A percentile compares a stretch with the other conserved stretches of the same genome.
Evolutionary conservation across 2,888 invertebrate species (phyloP).

Genomic region (Tortrix viridana): DNA sequence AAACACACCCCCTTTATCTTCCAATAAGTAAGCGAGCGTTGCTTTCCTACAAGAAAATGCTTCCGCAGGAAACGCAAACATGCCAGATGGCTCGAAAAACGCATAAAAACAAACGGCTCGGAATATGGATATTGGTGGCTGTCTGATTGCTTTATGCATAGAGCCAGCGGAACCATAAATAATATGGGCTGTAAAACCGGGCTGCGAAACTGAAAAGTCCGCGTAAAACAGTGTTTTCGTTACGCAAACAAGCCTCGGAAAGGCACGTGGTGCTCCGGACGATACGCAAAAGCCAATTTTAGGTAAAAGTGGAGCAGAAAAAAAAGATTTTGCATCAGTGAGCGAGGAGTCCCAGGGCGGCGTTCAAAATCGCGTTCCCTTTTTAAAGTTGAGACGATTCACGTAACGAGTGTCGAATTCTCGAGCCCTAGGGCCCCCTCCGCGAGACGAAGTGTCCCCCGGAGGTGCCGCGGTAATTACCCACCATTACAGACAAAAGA

Average conservation of each 20-base stretch:
- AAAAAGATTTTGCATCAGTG: conserved; percentile 62
- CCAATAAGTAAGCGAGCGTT: conserved; percentile 75
- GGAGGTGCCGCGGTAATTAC: conserved; percentile 81
- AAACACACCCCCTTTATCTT: conserved; percentile 79
- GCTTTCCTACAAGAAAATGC: conserved; percentile 63
- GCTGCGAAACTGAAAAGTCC: conserved; percentile 53
- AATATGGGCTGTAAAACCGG: conserved; percentile 58
- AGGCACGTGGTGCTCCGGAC: conserved; percentile 30
- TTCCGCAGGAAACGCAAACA: conserved; percentile 60
- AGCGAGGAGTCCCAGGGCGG: conserved; percentile 70
- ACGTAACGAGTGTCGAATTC: conserved; percentile 83
- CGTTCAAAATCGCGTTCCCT: conserved; percentile 80
- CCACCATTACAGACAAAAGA: conserved; percentile 84
- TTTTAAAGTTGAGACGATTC: conserved; percentile 83
- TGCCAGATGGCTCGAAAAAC: conserved; percentile 76
- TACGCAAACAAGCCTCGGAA: conserved; percentile 54
- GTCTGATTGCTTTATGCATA: conserved; percentile 70
- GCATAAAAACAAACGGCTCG: conserved; percentile 74
- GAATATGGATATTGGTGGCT: conserved; percentile 66
- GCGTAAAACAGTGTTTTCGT: conserved; percentile 53
- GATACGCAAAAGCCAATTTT: conserved; percentile 56
- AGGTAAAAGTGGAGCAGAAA: conserved; percentile 54
- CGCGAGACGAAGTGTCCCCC: conserved; percentile 74
- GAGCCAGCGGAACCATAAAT: conserved; percentile 61
- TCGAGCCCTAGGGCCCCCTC: conserved; percentile 68